Evolutionary conservation across 2,113 vertebrate genomes (phyloP).

Genomic region (Panthera uncia): DNA sequence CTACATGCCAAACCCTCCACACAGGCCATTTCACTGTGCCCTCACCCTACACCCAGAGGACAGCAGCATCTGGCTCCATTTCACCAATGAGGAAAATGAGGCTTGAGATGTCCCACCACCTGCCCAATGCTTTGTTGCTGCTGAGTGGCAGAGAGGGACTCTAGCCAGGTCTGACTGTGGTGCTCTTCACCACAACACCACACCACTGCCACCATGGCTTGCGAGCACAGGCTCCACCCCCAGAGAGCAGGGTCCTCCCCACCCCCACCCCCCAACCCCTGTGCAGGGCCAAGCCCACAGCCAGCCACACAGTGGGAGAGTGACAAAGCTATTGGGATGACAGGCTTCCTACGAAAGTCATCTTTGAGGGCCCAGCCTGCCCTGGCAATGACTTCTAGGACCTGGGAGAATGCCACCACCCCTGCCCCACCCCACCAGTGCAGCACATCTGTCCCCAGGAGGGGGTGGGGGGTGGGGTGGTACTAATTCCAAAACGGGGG

Average conservation of each 20-base stretch:
- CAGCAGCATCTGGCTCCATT: neutral
- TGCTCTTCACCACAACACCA: neutral
- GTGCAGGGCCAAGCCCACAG: neutral
- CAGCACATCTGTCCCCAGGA: neutral
- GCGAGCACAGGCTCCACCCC: neutral
- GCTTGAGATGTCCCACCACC: neutral
- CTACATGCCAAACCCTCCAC: fast-evolving
- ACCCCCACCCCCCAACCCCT: neutral
- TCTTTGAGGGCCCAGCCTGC: neutral
- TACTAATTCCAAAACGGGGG: neutral
- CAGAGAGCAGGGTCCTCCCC: neutral
- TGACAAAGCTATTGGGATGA: neutral
- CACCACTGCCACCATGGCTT: fast-evolving
- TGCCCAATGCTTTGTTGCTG: neutral
- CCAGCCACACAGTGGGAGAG: neutral
- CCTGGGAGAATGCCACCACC: neutral
- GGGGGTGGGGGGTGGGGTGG: neutral
- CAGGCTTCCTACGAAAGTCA: neutral
- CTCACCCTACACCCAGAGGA: neutral
- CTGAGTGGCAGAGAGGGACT: neutral
- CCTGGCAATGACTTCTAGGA: neutral
- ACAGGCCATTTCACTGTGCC: neutral
- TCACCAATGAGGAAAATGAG: neutral
- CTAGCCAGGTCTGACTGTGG: neutral
- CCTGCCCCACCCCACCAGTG: too few relatives aligned